These are phyloP conservation scores for Halictus rubicundus DNA, from an alignment of 1,140 invertebrate genomes.

Conservation along the genomic window DNA sequence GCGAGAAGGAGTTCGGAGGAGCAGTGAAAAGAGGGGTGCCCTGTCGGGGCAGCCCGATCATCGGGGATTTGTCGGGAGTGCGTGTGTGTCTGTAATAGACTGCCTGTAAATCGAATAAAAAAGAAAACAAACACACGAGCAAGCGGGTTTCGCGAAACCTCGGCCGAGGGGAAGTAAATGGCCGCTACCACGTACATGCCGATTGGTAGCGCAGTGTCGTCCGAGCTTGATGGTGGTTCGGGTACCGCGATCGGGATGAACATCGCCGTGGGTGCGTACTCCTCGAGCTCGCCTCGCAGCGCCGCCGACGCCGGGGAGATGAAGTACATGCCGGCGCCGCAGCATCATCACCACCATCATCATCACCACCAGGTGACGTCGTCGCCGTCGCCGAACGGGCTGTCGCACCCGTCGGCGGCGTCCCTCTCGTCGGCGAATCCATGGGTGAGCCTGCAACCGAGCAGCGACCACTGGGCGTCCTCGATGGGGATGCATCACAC, in stretches of 20 bases:
- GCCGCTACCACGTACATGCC: conserved; percentile 93
- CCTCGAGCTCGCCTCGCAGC: conserved; percentile 88
- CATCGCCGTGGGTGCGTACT: conserved; percentile 85
- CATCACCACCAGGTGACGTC: conserved; percentile 87
- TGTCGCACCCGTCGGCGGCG: conserved; percentile 84
- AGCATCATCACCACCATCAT: conserved; percentile 88
- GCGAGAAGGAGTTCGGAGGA: not conserved
- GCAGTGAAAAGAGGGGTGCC: not conserved
- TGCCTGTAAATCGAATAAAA: not conserved
- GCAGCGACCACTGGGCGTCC: conserved; percentile 90
- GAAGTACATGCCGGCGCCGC: conserved; percentile 93
- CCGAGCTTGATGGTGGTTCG: conserved; percentile 87
- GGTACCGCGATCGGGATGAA: conserved; percentile 88
- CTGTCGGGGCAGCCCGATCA: not conserved
- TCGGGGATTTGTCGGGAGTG: not conserved
- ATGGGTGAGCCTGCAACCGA: conserved; percentile 90
- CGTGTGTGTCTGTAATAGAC: no score
- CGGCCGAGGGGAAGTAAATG: conserved; percentile 82
- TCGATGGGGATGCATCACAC: conserved; percentile 82
- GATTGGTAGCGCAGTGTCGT: conserved; percentile 85
- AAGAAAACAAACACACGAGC: not conserved
- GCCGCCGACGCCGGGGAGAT: conserved; percentile 92
- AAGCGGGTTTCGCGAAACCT: conserved; percentile 44
- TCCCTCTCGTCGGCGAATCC: conserved; percentile 85
- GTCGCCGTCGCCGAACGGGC: conserved; percentile 84